These are phyloP conservation scores for Bungarus multicinctus DNA, from an alignment of 2,113 vertebrate species.

Conservation along the genomic window DNA sequence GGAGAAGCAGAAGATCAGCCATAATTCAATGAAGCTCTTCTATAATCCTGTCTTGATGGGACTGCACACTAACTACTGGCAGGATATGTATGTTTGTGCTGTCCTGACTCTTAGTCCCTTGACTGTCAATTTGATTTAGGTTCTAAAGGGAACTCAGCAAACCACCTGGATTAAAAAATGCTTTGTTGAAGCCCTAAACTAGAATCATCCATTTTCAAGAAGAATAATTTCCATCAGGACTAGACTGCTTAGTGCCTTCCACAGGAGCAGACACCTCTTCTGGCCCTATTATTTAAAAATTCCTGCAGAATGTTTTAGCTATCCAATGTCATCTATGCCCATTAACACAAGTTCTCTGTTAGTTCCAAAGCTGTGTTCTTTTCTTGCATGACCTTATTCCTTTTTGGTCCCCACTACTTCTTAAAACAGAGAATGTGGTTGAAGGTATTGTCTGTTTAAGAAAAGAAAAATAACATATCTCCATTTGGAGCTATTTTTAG, in stretches of 20 bases:
- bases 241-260: neutral
- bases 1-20: neutral
- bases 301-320: neutral
- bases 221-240: neutral
- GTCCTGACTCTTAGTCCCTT: neutral
- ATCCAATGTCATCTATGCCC: neutral
- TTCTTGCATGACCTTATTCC: neutral
- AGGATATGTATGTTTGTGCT: neutral
- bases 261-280: neutral
- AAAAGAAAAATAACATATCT: neutral
- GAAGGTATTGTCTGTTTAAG: neutral
- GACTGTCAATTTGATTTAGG: neutral
- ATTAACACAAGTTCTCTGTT: neutral
- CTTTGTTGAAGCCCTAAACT: neutral
- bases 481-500: neutral
- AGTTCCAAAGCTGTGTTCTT: neutral
- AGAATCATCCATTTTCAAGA: neutral
- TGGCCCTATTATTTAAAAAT: neutral
- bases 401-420: neutral
- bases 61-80: neutral
- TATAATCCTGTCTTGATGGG: neutral
- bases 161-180: neutral
- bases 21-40: neutral
- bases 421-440: neutral
- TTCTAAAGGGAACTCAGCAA: neutral